Evolutionary conservation across 2,888 invertebrate species (phyloP).

Genomic region (Lamellibrachia columna): DNA sequence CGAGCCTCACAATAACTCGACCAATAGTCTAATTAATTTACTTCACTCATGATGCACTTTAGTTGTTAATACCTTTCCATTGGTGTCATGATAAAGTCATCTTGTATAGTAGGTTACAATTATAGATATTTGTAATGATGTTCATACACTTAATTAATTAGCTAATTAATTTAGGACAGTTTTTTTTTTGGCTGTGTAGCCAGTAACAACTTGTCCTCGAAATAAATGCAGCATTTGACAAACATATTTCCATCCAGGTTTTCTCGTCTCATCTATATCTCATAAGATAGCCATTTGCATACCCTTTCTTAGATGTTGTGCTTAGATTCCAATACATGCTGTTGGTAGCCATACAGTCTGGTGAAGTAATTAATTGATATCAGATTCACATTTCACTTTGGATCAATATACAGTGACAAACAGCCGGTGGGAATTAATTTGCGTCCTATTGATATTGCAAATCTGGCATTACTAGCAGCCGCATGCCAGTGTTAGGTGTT

Average conservation of each 20-base stretch:
- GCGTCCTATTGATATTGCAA: constrained; percentile 16
- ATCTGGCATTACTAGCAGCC: background rate
- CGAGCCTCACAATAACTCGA: background rate
- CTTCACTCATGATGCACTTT: background rate
- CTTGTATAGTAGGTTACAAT: background rate
- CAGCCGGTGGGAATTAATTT: background rate
- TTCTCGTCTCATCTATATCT: background rate
- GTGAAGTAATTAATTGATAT: background rate
- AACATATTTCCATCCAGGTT: background rate
- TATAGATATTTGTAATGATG: background rate
- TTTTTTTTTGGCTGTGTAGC: background rate
- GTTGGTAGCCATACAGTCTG: background rate
- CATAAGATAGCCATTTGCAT: background rate
- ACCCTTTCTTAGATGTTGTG: background rate
- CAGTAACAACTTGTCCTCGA: background rate
- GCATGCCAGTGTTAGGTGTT: background rate
- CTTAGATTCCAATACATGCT: background rate
- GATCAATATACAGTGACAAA: constrained; percentile 3
- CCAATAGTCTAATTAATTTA: background rate
- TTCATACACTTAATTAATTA: background rate
- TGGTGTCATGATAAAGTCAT: background rate
- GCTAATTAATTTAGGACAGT: background rate
- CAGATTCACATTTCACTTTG: background rate
- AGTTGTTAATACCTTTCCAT: background rate
- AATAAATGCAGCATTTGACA: background rate